These are phyloP conservation scores for Conus betulinus DNA, from an alignment of 1,140 invertebrate genomes.

Conservation along the genomic window DNA sequence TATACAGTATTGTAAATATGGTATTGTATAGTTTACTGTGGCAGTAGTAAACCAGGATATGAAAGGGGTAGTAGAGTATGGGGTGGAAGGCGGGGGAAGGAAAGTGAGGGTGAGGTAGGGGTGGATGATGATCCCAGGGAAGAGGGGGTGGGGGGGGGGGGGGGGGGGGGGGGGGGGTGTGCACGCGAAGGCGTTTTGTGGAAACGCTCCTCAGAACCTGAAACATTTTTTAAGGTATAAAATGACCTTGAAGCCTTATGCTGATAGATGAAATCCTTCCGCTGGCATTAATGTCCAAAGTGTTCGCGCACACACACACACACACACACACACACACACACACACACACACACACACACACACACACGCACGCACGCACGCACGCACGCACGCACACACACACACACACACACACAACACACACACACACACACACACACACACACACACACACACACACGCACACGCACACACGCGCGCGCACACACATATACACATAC, in stretches of 20 bases:
- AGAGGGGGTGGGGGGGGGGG: no score
- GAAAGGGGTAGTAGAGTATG: background rate
- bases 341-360: background rate
- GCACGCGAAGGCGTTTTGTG: background rate
- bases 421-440: conserved; percentile 15
- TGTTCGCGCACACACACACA: background rate
- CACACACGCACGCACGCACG: background rate
- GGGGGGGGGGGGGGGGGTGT: no score
- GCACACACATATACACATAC: conserved; percentile 5
- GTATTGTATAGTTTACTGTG: no score
- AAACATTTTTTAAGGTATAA: no score
- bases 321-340: background rate
- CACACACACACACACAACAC: conserved; percentile 8
- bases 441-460: conserved; percentile 9
- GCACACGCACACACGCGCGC: background rate
- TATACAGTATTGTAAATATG: no score
- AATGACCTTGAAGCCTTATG: no score
- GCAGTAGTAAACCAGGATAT: no score
- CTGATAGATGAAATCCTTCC: no score
- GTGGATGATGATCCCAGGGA: background rate
- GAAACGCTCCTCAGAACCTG: no score
- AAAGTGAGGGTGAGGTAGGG: background rate
- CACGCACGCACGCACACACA: background rate
- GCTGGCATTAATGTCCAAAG: no score
- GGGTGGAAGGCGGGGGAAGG: background rate